Conservation (phyloP, 2,113 vertebrate species). For the Stictonetta naevosa region DNA sequence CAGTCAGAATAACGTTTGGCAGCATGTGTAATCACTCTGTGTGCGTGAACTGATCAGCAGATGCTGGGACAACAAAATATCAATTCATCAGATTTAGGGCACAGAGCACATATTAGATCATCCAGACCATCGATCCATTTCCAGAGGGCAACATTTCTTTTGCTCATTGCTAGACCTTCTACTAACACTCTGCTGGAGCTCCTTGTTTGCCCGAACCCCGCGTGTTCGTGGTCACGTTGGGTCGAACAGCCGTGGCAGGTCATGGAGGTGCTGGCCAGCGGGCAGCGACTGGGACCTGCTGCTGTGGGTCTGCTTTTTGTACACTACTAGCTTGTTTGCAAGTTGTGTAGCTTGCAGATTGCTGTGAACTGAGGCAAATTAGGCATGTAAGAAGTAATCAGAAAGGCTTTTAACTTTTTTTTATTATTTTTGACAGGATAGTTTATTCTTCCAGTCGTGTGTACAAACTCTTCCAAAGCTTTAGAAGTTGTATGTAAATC, state of each 20-base stretch:
- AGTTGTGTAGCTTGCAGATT: not conserved
- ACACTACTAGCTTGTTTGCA: not conserved
- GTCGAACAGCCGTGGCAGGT: not conserved
- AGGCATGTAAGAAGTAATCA: not conserved
- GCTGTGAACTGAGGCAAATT: not conserved
- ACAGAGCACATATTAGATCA: not conserved
- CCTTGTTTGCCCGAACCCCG: not conserved
- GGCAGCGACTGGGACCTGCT: not conserved
- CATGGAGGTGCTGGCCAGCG: not conserved
- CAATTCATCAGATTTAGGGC: not conserved
- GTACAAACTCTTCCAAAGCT: not conserved
- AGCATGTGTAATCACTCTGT: not conserved
- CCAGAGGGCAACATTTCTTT: conserved; percentile 25
- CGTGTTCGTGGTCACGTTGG: not conserved
- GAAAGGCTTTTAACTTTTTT: not conserved
- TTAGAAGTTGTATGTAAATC: not conserved
- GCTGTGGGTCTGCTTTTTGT: conserved; percentile 24
- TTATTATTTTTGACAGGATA: not conserved
- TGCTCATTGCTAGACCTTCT: conserved; percentile 22
- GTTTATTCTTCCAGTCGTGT: not conserved
- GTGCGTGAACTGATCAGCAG: not conserved
- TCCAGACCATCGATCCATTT: not conserved
- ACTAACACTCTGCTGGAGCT: conserved; percentile 24
- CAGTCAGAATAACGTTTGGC: not conserved
- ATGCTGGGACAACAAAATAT: not conserved